A percentile compares a stretch with the other conserved stretches of the same genome.
Evolutionary conservation across 2,797 vertebrate genomes (phyloP).

Genomic region (Helostoma temminkii): DNA sequence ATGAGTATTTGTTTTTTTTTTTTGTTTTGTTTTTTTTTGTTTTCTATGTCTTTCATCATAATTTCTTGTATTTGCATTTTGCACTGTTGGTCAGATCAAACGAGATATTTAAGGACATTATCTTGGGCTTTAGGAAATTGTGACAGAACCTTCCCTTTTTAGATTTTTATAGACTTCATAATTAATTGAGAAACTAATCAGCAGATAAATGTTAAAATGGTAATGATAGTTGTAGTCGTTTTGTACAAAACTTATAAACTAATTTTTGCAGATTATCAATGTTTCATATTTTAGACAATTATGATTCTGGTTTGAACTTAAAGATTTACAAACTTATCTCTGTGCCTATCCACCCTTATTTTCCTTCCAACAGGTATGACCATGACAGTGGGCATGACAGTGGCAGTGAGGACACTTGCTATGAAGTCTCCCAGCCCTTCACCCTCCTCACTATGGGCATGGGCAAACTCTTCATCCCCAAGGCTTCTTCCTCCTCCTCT

Average conservation of each 20-base stretch:
- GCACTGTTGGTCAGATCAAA: too few relatives aligned
- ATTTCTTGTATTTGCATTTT: too few relatives aligned
- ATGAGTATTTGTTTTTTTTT: too few relatives aligned
- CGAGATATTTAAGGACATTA: too few relatives aligned
- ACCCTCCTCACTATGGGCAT: slow-evolving; percentile 94
- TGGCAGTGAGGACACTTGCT: slow-evolving; percentile 93
- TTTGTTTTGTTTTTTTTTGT: too few relatives aligned
- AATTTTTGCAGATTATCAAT: background rate
- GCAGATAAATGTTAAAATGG: background rate
- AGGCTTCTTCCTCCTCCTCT: slow-evolving; percentile 80
- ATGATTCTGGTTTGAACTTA: background rate
- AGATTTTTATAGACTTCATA: background rate
- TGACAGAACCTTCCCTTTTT: background rate
- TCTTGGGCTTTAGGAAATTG: background rate
- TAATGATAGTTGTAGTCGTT: background rate
- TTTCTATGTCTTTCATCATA: too few relatives aligned
- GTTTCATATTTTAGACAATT: slow-evolving; percentile 1
- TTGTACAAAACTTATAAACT: background rate
- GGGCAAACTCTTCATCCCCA: slow-evolving; percentile 95
- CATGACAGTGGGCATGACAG: slow-evolving; percentile 99
- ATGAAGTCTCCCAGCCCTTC: slow-evolving; percentile 92
- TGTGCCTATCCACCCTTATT: background rate
- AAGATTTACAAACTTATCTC: background rate
- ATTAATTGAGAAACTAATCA: background rate
- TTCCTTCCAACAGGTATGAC: slow-evolving; percentile 86